Evolutionary conservation across 2,888 invertebrate species (phyloP), one percentile per base, ranked within the genome.

Genomic region (Plutella xylostella): DNA sequence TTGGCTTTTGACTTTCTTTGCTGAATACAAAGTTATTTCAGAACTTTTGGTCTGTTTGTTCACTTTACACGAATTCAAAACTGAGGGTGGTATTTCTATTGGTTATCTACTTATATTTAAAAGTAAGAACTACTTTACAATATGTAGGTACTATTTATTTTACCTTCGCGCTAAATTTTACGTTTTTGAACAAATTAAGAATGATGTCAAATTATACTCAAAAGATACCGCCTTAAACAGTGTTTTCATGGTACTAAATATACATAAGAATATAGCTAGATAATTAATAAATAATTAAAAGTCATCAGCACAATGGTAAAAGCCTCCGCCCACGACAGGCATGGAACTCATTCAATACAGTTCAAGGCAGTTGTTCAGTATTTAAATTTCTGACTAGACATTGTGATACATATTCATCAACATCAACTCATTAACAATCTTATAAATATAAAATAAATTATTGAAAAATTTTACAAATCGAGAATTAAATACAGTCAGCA

Each of bases 341-440:
- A n/a, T n/a, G 18, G 37, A 5, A 30, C 34, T 17, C 18, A 37
- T 20, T 15, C 37, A 20, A 37, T 37, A 37, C 20, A 19, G 37
- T 20, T 37, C 37, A 37, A 37, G 37, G 37, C n/a, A 20, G 19
- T 37, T 37, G n/a, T n/a, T 37, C 15, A 33, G 33, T 33, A 33
- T 33, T 33, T 17, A 33, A 1, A 33, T 15, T 7, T 33, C 15
- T 15, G 17, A 17, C 17, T 33, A 14, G 17, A 33, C 33, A 7
- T 2, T 15, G 33, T 14, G 17, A 17, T 7, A 14, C n/a, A 14
- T 33, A 33, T 33, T 33, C 17, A 33, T 33, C 33, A 33, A 15
- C 14, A 33, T 17, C 15, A 17, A 14, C 14, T 33, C 33, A 33
- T 17, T 33, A 14, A n/a, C 14, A 17, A n/a, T 33, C 15, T 17